Base-by-base conservation (phyloP, 1,140 invertebrate genomes). In the Cydia pomonella region DNA sequence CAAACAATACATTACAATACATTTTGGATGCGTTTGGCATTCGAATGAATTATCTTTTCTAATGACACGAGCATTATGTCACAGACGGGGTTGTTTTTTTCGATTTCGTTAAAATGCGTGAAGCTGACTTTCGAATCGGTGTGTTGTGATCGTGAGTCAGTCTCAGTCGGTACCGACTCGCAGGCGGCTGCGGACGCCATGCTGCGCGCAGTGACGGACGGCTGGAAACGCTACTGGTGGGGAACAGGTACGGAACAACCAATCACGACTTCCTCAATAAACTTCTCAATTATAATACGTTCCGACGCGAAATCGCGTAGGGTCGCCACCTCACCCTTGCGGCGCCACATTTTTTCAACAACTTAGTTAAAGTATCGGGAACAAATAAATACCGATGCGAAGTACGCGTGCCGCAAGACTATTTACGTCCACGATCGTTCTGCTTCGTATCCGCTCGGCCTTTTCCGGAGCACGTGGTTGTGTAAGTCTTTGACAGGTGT, bases 201-300 rank as follows among this genome's bases (percentile, higher is more conserved):
- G 92, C 93, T 93, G 77, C 90, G 90, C 79, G 86, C 86, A 76
- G 88, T 93, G 73, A 86, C 84, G 69, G 91, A 92, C 75, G 83
- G 87, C 74, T 93, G 92, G 92, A 93, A 92, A 78, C 87, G 85
- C 79, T 92, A 91, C 78, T 93, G 92, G 92, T 93, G 92, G 92
- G 92, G 92, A 81, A 92, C 91, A 89, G 92, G 92, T 93, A 90
- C 83, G 85, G 86, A 87, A 84, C 80, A 74, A 86, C 75, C 80
- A 86, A 89, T 87, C 82, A 87, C 79, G 75, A 86, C 86, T 84
- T 88, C 89, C 84, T 87, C 82, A 82, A 81, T 84, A 84, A 81
- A 82, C 47, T 72, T 64, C 76, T 77, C 79, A 83, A 84, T 82
- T 80, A 74, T 78, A 53, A 75, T 33, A 69, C 64, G 72, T 73